Evolutionary conservation across 2,888 invertebrate genomes (phyloP).

Genomic region (Hartigia nigra): DNA sequence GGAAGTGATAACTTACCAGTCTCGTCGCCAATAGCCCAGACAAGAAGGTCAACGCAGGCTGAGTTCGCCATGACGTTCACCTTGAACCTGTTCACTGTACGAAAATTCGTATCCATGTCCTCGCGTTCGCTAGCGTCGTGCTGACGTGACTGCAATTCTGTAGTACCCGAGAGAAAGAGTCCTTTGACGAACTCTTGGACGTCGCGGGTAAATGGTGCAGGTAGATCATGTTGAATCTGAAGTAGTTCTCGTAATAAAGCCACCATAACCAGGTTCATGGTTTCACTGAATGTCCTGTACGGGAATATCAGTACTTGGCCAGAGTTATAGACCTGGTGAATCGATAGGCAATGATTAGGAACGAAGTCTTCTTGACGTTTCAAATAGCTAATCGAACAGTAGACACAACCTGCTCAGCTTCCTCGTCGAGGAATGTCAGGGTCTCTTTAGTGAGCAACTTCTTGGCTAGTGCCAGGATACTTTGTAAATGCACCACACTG

Average conservation of each 20-base stretch:
- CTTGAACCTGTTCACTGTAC: conserved; percentile 89
- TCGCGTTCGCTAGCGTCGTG: conserved; percentile 87
- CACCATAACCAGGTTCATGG: conserved; percentile 92
- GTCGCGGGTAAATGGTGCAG: conserved; percentile 90
- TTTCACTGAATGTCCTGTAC: conserved; percentile 95
- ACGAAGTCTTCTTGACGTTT: background rate
- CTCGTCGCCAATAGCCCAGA: conserved; percentile 98
- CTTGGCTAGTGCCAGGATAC: conserved; percentile 83
- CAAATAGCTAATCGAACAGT: conserved; percentile 11
- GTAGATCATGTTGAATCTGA: conserved; percentile 90
- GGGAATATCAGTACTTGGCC: conserved; percentile 79
- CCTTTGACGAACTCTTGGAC: conserved; percentile 91
- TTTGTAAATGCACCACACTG: conserved; percentile 82
- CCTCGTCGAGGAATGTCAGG: conserved; percentile 83
- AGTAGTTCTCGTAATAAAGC: conserved; percentile 90
- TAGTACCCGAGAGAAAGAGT: conserved; percentile 91
- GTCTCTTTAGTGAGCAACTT: conserved; percentile 87
- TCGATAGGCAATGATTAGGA: background rate
- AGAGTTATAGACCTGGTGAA: conserved; percentile 69
- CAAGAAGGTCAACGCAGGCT: conserved; percentile 95
- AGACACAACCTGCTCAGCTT: conserved; percentile 77
- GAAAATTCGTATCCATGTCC: conserved; percentile 82
- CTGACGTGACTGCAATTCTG: conserved; percentile 87
- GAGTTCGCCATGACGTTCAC: conserved; percentile 97
- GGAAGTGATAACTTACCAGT: conserved; percentile 74